A percentile compares a stretch with the other conserved stretches of the same genome.
phyloP scores from a whole-genome alignment of 53 echinoderm and acorn worm species.

The Echinometra lucunter region DNA sequence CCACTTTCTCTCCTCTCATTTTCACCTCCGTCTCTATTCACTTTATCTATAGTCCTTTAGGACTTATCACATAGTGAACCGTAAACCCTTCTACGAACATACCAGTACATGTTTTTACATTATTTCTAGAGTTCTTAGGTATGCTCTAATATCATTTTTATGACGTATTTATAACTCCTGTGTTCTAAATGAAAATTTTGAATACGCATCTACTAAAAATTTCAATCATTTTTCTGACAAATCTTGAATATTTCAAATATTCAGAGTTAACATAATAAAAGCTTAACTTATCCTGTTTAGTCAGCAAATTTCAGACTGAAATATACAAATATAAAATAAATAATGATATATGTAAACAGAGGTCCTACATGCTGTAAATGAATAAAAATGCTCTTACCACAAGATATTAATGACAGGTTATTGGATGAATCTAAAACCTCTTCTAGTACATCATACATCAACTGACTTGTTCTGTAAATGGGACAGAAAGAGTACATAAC shows the following conservation, averaged over 20 bases:
- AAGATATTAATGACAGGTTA: slow-evolving; percentile 48
- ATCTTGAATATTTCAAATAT: too few species aligned
- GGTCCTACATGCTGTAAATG: background rate
- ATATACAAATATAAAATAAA: background rate
- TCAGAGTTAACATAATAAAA: too few species aligned
- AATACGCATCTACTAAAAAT: background rate
- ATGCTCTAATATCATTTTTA: too few species aligned
- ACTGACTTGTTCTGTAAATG: slow-evolving; percentile 75
- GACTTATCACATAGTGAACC: too few species aligned
- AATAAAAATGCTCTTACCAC: slow-evolving; percentile 54
- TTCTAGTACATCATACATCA: slow-evolving; percentile 90
- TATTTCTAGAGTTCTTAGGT: background rate
- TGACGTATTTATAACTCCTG: too few species aligned
- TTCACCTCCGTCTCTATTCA: too few species aligned
- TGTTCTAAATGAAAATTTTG: too few species aligned
- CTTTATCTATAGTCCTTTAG: too few species aligned
- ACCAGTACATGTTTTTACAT: too few species aligned
- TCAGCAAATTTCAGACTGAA: background rate
- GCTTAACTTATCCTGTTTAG: background rate
- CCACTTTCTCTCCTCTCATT: too few species aligned
- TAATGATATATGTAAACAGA: background rate
- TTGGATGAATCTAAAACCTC: slow-evolving; percentile 77
- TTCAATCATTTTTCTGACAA: background rate
- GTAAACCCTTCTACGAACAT: too few species aligned
- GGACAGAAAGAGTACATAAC: background rate